Conservation (phyloP, 2,797 vertebrate genomes). For the Xenopus petersii region DNA sequence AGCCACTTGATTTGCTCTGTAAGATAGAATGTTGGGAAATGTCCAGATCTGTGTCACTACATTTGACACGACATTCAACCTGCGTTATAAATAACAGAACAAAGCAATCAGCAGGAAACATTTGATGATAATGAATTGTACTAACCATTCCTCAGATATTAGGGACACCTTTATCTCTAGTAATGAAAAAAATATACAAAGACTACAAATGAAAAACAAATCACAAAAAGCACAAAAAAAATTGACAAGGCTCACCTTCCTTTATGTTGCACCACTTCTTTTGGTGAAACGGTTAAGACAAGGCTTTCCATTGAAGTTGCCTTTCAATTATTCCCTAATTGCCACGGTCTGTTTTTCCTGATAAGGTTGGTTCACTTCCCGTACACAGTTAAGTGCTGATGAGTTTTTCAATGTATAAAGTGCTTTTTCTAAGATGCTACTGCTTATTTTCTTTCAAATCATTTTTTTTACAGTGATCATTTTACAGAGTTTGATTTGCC, state of each 20-base stretch:
- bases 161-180: no score
- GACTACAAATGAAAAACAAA: no score
- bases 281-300: slow-evolving; percentile 15
- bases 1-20: no score
- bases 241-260: slow-evolving; percentile 18
- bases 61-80: no score
- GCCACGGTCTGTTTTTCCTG: slow-evolving; percentile 13
- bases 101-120: no score
- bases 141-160: no score
- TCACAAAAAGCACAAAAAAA: neutral
- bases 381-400: slow-evolving; percentile 40
- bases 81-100: no score
- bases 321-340: slow-evolving; percentile 5
- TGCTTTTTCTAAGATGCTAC: slow-evolving; percentile 41
- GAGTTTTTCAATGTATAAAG: slow-evolving; percentile 28
- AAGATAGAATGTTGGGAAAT: no score
- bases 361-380: slow-evolving; percentile 26
- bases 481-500: neutral
- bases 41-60: no score
- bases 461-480: neutral
- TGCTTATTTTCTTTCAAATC: slow-evolving; percentile 11
- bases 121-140: no score
- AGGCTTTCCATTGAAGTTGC: slow-evolving; percentile 19
- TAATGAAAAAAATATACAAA: no score
- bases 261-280: slow-evolving; percentile 22